Base-by-base conservation (phyloP, 2,888 invertebrate genomes). In the Oithona nana region DNA sequence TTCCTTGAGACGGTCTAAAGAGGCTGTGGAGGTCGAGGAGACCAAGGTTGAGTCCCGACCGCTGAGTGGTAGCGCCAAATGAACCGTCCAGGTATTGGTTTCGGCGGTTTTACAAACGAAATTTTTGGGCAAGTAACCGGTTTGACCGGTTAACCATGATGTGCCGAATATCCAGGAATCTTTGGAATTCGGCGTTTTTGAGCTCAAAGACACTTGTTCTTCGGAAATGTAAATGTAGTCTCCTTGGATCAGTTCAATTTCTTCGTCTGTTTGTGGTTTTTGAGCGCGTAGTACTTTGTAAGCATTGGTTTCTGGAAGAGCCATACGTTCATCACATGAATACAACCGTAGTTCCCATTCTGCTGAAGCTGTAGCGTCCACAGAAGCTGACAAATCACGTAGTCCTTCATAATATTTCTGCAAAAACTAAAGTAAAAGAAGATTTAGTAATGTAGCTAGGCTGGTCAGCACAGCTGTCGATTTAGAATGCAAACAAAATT, bases 41-140 rank as follows among this genome's bases (percentile, higher is more conserved):
- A 54, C 11, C 13, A 24, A 20, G 13, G 16, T 24, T 2, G 26
- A 13, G 3, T 16, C 26, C 24, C 20, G 24, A 26, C 16, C 24
- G 26, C 26, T 54, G 3, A 54, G 54, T 4, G 54, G 54, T 3
- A 54, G 48, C 16, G n/a, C 80, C 2, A 49, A n/a, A 69, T 92
- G 90, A 60, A 90, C 72, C 16, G 89, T 89, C 92, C 92, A 92
- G 2, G 88, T 85, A 75, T 89, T 88, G 0, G 88, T 87, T 72
- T 90, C 89, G 0, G 88, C 84, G 0, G 87, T 86, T 54, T 85
- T 79, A 70, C 83, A 81, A 0, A 88, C 86, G 69, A 86, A 88
- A 71, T 85, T 84, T 55, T 82, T 82, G 0, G 89, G 90, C 68
- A 90, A 75, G 70, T 82, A 82, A 1, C 90, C 90, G 64, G 80